Conservation (phyloP, 2,113 vertebrate species). For the Brachypteracias leptosomus region DNA sequence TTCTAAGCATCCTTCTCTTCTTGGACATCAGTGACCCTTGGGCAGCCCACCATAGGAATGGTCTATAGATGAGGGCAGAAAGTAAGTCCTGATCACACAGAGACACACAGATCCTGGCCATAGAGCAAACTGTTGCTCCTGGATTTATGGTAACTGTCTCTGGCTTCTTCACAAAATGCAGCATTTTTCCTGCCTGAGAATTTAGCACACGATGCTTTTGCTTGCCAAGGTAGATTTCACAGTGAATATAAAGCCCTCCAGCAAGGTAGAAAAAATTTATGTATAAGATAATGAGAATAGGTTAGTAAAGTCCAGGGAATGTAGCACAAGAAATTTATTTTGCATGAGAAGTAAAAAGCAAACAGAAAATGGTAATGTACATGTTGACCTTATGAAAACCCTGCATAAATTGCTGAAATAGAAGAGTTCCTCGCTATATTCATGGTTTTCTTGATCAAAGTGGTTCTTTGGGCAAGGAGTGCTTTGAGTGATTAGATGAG, state of each 20-base stretch:
- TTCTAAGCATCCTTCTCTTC: not conserved
- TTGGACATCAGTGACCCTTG: not conserved
- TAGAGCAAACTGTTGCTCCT: not conserved
- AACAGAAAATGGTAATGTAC: not conserved
- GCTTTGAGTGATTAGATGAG: not conserved
- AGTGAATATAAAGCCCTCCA: not conserved
- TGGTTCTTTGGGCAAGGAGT: not conserved
- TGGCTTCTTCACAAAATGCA: not conserved
- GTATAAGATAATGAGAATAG: not conserved
- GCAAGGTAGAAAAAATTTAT: not conserved
- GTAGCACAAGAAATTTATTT: not conserved
- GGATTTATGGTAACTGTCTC: not conserved
- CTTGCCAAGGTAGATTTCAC: not conserved
- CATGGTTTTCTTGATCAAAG: not conserved
- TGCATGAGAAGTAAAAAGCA: not conserved
- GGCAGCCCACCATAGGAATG: not conserved
- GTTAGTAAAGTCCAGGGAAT: not conserved
- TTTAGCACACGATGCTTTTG: not conserved
- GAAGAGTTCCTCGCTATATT: not conserved
- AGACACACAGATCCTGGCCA: not conserved
- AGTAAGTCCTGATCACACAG: not conserved
- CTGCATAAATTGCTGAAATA: not conserved
- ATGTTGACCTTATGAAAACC: not conserved
- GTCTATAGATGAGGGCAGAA: not conserved
- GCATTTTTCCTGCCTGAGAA: not conserved